Base-by-base conservation (phyloP, 2,113 vertebrate genomes). In the Suncus etruscus region DNA sequence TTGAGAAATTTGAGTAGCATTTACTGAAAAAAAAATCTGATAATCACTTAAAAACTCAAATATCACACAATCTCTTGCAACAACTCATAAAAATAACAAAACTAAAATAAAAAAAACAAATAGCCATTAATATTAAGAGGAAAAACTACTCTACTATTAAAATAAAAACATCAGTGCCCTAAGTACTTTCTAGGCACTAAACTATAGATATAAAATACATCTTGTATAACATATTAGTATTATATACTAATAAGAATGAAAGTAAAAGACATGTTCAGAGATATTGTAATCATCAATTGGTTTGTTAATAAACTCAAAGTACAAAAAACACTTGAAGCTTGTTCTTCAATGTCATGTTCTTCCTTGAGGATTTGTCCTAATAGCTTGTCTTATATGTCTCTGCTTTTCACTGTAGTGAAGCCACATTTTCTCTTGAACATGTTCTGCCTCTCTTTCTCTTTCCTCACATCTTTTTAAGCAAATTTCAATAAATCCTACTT, bases 31-130 rank as follows among this genome's bases (percentile, higher is more conserved):
- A 79, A 29, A 25, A 70, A 51, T 86, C 66, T 68, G 78, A 79
- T 81, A 76, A 80, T 86, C 73, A 82, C 45, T 91, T 83, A 88
- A 32, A 92, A 92, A 25, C 29, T 83, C n/a, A 76, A 87, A 81
- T 50, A 65, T 76, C 50, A 27, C 80, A 81, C 54, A 15, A 15
- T 90, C 47, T n/a, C 66, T 61, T 3, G 87, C 7, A 61, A 68
- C 20, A 85, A 75, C 87, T 85, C 61, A 93, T 75, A 75, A 89
- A 77, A 89, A 91, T 83, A 65, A 96, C 8, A 73, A 73, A 73
- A 25, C 15, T 39, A 20, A 15, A 20, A 32, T 22, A 72, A 32
- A 39, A 32, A n/a, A 39, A 39, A 72, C 4, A 45, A 73, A 73
- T 32, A 24, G 11, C 10, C 32, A 73, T 20, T 24, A 45, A 39